Evolutionary conservation across 2,113 vertebrate genomes (phyloP), one percentile per base, ranked within the genome.

Genomic region (Syrrhaptes paradoxus): DNA sequence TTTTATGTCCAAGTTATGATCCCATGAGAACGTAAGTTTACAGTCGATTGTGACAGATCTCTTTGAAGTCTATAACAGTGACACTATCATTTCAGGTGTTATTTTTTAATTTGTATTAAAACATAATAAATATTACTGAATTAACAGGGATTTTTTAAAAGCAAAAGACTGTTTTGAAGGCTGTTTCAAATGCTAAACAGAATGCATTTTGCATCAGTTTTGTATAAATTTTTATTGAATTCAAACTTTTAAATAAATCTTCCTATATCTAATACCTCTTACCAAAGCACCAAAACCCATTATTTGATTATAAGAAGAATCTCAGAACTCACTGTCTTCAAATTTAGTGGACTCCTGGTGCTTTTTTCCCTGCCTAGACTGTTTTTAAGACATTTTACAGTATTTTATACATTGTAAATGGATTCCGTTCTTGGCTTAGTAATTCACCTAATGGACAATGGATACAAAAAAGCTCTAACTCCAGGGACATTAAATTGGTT

Each of bases 371-470:
- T 95, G 91, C 88, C 85, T 96, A 95, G 91, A 96, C 94, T 97
- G 96, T 98, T 98, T 98, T 98, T 95, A 97, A 98, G 97, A 96
- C 91, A 97, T 98, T 98, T 98, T 97, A 95, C 92, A 93, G 89
- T 98, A 98, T 98, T 98, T 98, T 98, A 97, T 98, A 97, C 95
- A 95, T 98, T 98, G 98, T 98, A 98, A 98, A 98, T 98, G 96
- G 93, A 97, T 98, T 98, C 96, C 98, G 97, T 98, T 98, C 97
- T 97, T 98, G 97, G 97, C 94, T 98, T 98, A 97, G 97, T 98
- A 98, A 98, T 98, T 98, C 97, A 98, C 89, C 97, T 98, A 98
- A 98, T 98, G 98, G 98, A 98, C 98, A 98, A 98, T 87, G 97
- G 97, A 98, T 98, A 98, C 96, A 98, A 98, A 98, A 98, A 98